Percentiles rank a stretch among this genome's conserved stretches.
phyloP scores from a whole-genome alignment of 2,888 invertebrate species.

The Chrysolina haemoptera region DNA sequence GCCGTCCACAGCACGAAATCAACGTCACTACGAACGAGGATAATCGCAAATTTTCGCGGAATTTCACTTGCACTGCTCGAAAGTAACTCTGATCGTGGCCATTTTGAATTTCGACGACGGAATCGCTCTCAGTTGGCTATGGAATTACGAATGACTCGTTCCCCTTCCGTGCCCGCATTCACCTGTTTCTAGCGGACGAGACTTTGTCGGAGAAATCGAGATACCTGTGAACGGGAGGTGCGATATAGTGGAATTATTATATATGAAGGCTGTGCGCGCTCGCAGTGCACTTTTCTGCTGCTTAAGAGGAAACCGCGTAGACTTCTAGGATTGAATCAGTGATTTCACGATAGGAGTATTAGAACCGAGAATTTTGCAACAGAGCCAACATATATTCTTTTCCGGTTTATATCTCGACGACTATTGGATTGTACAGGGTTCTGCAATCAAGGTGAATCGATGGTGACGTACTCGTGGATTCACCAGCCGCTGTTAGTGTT shows the following conservation, averaged over 20 bases:
- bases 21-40: background rate
- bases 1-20: slow-evolving; percentile 9
- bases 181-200: slow-evolving; percentile 57
- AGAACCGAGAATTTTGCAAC: too few relatives aligned
- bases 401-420: too few relatives aligned
- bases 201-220: slow-evolving; percentile 47
- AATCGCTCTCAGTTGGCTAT: slow-evolving; percentile 9
- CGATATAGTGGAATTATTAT: slow-evolving; percentile 1
- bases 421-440: too few relatives aligned
- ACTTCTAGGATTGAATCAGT: background rate
- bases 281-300: background rate
- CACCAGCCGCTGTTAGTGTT: too few relatives aligned
- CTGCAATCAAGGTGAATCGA: too few relatives aligned
- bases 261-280: background rate
- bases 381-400: too few relatives aligned
- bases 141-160: slow-evolving; percentile 36
- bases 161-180: slow-evolving; percentile 58
- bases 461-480: too few relatives aligned
- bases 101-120: slow-evolving; percentile 26
- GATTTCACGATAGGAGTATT: too few relatives aligned
- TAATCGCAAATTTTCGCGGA: background rate
- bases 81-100: slow-evolving; percentile 21
- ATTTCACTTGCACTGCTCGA: slow-evolving; percentile 22
- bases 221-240: slow-evolving; percentile 21
- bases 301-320: background rate